Conservation (phyloP, 1,140 invertebrate genomes). For the Drosophila persimilis region DNA sequence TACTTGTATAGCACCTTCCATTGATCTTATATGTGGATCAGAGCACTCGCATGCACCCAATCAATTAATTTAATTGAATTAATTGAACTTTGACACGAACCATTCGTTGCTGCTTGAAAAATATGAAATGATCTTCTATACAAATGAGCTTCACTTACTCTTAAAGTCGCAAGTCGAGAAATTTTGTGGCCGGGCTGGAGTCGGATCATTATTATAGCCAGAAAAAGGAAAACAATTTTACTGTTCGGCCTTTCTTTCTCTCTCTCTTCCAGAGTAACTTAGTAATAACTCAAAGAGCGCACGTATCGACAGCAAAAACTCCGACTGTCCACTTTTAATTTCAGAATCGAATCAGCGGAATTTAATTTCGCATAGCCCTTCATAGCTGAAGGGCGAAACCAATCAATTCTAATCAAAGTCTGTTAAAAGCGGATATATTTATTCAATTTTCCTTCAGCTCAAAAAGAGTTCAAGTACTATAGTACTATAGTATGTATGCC, state of each 20-base stretch:
- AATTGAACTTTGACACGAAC: conserved; percentile 77
- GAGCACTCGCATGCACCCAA: conserved; percentile 31
- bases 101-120: conserved; percentile 35
- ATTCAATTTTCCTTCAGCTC: background rate
- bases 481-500: background rate
- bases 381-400: background rate
- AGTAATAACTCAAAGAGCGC: too few species aligned
- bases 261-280: too few species aligned
- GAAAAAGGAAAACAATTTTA: too few species aligned
- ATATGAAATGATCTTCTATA: conserved; percentile 56
- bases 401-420: background rate
- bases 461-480: background rate
- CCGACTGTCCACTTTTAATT: too few species aligned
- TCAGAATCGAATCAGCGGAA: too few species aligned
- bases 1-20: conserved; percentile 1
- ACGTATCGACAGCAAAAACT: too few species aligned
- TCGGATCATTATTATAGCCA: too few species aligned
- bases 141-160: conserved; percentile 21
- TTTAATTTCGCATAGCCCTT: background rate
- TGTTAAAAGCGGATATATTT: background rate
- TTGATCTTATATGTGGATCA: conserved; percentile 43
- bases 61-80: conserved; percentile 79
- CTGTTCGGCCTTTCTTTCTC: too few species aligned
- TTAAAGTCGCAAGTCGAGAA: too few species aligned
- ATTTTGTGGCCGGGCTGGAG: too few species aligned